Evolutionary conservation across 2,797 vertebrate species (phyloP).

Genomic region (Pelodytes ibericus): DNA sequence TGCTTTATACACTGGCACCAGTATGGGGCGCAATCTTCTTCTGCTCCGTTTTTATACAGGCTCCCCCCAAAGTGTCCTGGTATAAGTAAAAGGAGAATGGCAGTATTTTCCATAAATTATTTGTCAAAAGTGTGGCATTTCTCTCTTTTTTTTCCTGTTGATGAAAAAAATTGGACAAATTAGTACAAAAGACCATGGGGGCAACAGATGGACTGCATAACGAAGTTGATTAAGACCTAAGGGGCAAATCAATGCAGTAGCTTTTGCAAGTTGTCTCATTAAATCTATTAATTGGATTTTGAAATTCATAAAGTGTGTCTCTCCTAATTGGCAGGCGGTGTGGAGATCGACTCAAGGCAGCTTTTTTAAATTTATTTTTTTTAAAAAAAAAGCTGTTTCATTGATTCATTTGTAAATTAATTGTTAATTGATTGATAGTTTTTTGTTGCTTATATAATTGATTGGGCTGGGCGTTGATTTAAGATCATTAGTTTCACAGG

Average conservation of each 20-base stretch:
- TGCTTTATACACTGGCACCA: too few relatives aligned
- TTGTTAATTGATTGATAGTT: conserved; percentile 51
- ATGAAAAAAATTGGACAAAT: conserved; percentile 42
- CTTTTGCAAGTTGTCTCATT: conserved; percentile 38
- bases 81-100: too few relatives aligned
- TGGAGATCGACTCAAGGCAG: conserved; percentile 5
- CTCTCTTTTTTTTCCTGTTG: neutral
- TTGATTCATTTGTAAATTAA: conserved; percentile 46
- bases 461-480: conserved; percentile 35
- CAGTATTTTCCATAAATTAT: neutral
- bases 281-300: conserved; percentile 52
- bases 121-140: neutral
- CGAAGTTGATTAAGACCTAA: conserved; percentile 38
- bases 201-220: conserved; percentile 25
- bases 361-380: too few relatives aligned
- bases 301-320: conserved; percentile 34
- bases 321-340: conserved; percentile 41
- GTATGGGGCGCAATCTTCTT: too few relatives aligned
- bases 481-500: conserved; percentile 32
- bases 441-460: conserved; percentile 48
- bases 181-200: conserved; percentile 20
- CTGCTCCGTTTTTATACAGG: too few relatives aligned
- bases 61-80: too few relatives aligned
- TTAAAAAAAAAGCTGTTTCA: conserved; percentile 46
- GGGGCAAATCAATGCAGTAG: conserved; percentile 36